Evolutionary conservation across 2,888 invertebrate genomes (phyloP).

Genomic region (Sarcophaga variegata): DNA sequence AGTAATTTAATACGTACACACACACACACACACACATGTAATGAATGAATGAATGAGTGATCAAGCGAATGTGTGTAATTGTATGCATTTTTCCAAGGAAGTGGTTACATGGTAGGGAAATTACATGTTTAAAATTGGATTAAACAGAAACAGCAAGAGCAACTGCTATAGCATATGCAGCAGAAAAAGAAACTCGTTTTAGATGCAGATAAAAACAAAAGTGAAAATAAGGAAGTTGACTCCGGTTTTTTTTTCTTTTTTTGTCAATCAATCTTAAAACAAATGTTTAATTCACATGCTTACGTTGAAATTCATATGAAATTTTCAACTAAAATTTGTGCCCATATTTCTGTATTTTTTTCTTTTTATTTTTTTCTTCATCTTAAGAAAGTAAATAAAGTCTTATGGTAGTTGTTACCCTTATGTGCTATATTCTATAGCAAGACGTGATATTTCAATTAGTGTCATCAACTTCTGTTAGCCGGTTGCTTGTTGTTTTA

Average conservation of each 20-base stretch:
- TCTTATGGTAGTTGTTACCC: background rate
- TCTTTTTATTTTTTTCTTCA: too few species aligned
- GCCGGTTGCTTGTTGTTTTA: conserved; percentile 16
- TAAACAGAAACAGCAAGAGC: background rate
- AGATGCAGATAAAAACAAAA: conserved; percentile 39
- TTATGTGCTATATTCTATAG: conserved; percentile 2
- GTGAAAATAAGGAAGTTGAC: conserved; percentile 54
- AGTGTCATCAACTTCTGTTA: conserved; percentile 45
- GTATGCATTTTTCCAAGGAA: conserved; percentile 61
- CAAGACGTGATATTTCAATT: conserved; percentile 64
- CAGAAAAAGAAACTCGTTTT: conserved; percentile 14
- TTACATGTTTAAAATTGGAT: conserved; percentile 49
- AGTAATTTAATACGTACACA: conserved; percentile 42
- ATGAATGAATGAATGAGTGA: background rate
- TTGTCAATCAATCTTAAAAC: conserved; percentile 41
- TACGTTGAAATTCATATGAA: background rate
- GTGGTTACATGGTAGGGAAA: conserved; percentile 62
- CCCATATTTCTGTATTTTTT: background rate
- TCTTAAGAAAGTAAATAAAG: too few species aligned
- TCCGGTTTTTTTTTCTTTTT: background rate
- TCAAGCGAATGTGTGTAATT: conserved; percentile 10
- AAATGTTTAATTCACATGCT: background rate
- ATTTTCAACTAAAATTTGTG: background rate
- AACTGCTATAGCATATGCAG: too few species aligned
- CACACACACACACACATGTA: background rate